Conservation (phyloP, 2,113 vertebrate species). For the Dipodomys stephensi region DNA sequence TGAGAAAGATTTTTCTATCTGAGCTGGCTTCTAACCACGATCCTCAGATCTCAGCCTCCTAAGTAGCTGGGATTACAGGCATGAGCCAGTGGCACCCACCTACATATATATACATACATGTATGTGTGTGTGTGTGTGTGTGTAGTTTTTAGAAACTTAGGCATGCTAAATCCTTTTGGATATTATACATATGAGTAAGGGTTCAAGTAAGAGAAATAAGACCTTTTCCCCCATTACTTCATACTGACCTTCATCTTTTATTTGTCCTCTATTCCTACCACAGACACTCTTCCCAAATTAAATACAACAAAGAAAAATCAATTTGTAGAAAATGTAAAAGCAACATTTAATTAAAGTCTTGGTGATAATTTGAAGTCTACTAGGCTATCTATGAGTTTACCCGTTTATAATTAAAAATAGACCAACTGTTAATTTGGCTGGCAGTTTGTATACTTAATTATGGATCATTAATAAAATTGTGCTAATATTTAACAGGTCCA, state of each 20-base stretch:
- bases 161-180: constrained; percentile 40
- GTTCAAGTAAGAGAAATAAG: constrained; percentile 36
- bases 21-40: too few relatives aligned
- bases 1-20: too few relatives aligned
- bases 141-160: not conserved
- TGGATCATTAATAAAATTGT: constrained; percentile 47
- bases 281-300: constrained; percentile 57
- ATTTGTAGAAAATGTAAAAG: constrained; percentile 60
- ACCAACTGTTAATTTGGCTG: constrained; percentile 58
- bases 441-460: constrained; percentile 61
- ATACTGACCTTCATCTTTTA: constrained; percentile 54
- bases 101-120: too few relatives aligned
- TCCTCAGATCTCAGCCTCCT: too few relatives aligned
- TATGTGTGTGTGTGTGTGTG: too few relatives aligned
- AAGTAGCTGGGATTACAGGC: too few relatives aligned
- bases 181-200: not conserved
- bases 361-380: constrained; percentile 53
- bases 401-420: constrained; percentile 40
- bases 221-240: not conserved
- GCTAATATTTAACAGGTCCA: constrained; percentile 49
- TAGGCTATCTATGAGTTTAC: constrained; percentile 1
- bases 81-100: too few relatives aligned
- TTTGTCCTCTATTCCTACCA: constrained; percentile 48
- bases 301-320: constrained; percentile 46
- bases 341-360: constrained; percentile 56